Evolutionary conservation across 2,113 vertebrate species (phyloP), one percentile per base, ranked within the genome.

Genomic region (Gadus chalcogrammus): DNA sequence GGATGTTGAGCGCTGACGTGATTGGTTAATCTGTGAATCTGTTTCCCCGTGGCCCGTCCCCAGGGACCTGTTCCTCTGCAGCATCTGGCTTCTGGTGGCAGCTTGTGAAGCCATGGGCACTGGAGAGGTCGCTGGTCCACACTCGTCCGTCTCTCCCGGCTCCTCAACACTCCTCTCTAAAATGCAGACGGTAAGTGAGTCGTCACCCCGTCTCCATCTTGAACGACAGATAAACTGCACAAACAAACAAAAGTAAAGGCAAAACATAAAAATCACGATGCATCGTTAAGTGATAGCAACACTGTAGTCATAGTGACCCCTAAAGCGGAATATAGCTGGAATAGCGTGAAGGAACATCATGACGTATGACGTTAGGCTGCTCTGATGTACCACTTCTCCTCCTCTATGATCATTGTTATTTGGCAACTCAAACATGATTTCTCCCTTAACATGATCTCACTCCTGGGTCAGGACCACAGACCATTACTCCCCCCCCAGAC

Each of bases 261-360:
- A 63, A 22, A 27, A 27, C 28, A 27, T 27, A 2, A 63, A 63
- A 12, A 13, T 24, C 24, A 48, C 4, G 31, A 48, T 48, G 12
- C 42, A 48, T 11, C 42, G 12, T 9, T 7, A 48, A 48, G 42
- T 48, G 42, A 48, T 48, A 48, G 8, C 42, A 12, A 9, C 12
- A 48, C 42, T 48, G 2, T 48, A 82, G 73, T 86, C 78, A 83
- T 77, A 85, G 71, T 75, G 68, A 71, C 71, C 79, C 85, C 82
- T 68, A 74, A 72, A 18, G 72, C 74, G 76, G 75, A 66, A 75
- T 60, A 0, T 9, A 77, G 79, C 65, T 79, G 28, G 75, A 64
- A 70, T 79, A 68, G 24, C 24, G 0, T 24, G 24, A 24, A 24
- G 2, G 1, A 1, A 42, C 6, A 3, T 42, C 38, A 42, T 42